These are phyloP conservation scores for Eucidaris tribuloides DNA, from an alignment of 35 echinoderm and acorn worm genomes.

Conservation along the genomic window DNA sequence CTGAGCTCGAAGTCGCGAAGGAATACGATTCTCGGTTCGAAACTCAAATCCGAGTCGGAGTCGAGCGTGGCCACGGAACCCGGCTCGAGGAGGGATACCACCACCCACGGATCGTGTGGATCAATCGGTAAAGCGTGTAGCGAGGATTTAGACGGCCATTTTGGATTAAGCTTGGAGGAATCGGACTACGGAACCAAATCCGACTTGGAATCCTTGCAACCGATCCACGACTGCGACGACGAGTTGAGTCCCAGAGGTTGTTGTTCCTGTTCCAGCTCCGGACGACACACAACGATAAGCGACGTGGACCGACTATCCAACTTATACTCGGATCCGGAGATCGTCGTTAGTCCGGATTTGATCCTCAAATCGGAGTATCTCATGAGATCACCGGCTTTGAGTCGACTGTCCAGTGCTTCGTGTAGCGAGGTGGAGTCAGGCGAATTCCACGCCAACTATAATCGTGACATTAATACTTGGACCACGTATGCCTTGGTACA, in stretches of 20 bases:
- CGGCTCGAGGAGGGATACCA: no score
- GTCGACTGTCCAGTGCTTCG: constrained; percentile 26
- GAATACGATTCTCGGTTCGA: not conserved
- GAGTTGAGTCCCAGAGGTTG: not conserved
- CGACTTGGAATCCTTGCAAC: not conserved
- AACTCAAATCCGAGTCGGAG: constrained; percentile 16
- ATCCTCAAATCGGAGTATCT: constrained; percentile 10
- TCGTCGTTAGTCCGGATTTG: constrained; percentile 31
- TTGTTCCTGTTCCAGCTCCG: constrained; percentile 32
- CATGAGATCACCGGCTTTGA: constrained; percentile 5
- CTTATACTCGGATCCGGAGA: constrained; percentile 2
- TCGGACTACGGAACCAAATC: constrained; percentile 21
- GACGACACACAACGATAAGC: constrained; percentile 9
- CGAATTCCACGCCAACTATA: constrained; percentile 61
- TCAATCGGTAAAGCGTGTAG: not conserved
- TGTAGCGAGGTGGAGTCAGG: constrained; percentile 34
- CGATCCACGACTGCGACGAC: not conserved
- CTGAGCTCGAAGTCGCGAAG: not conserved
- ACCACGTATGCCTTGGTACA: constrained; percentile 64
- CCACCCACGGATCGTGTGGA: not conserved
- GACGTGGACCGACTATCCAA: constrained; percentile 8
- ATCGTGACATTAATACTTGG: constrained; percentile 57
- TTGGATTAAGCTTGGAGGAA: not conserved
- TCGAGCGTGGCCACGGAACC: not conserved
- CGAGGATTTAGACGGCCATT: constrained; percentile 1